Conservation (phyloP, 2,797 vertebrate species). For the Eutrigla gurnardus region DNA sequence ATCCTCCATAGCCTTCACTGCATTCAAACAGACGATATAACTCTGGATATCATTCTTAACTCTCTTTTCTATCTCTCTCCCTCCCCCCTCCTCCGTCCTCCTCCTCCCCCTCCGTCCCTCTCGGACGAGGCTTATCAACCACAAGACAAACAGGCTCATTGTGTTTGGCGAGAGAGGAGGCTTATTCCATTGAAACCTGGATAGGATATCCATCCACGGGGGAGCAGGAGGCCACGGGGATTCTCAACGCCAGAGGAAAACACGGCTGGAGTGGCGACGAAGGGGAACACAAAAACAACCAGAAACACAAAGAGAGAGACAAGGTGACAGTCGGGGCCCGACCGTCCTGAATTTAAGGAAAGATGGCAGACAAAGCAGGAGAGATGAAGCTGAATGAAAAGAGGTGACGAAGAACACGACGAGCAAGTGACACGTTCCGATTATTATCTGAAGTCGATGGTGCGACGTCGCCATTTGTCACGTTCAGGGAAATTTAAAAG, state of each 20-base stretch:
- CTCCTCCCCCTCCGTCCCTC: neutral
- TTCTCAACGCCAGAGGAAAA: constrained; percentile 29
- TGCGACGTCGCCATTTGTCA: neutral
- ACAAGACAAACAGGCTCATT: constrained; percentile 73
- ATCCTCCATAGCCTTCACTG: neutral
- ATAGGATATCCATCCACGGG: constrained; percentile 47
- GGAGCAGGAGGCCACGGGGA: constrained; percentile 8
- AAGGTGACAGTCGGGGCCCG: constrained; percentile 1
- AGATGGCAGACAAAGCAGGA: neutral
- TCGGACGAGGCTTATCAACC: constrained; percentile 53
- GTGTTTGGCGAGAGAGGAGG: constrained; percentile 50
- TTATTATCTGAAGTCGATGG: neutral
- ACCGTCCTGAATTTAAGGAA: constrained; percentile 24
- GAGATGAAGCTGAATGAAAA: neutral
- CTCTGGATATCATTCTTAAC: neutral
- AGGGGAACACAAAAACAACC: constrained; percentile 22
- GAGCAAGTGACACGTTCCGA: neutral
- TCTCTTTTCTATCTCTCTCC: constrained; percentile 9
- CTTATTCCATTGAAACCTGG: constrained; percentile 58
- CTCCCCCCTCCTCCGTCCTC: neutral
- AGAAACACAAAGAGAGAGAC: constrained; percentile 32
- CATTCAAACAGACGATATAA: constrained; percentile 18
- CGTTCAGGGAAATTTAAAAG: too few species aligned
- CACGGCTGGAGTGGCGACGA: constrained; percentile 22
- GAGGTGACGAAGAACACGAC: too few species aligned